Percentiles rank a stretch among this genome's conserved stretches.
Conservation (phyloP, 2,113 vertebrate genomes). For the Pedetes capensis region DNA sequence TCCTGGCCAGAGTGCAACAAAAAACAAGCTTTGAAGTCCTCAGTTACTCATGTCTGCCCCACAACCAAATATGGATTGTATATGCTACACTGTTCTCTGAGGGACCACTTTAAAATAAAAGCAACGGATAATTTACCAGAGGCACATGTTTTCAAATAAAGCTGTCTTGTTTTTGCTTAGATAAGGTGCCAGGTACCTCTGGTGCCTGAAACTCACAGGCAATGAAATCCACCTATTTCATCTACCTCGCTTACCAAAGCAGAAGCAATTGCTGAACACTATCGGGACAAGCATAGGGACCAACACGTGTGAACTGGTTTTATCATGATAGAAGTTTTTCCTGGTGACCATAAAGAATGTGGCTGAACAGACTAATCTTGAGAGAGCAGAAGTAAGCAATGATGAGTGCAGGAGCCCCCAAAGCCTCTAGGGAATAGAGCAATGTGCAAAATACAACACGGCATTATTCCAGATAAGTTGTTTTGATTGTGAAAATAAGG, state of each 20-base stretch:
- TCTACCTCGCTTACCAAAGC: constrained; percentile 43
- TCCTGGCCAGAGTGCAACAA: neutral
- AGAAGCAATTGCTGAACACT: constrained; percentile 19
- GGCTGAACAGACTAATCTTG: constrained; percentile 37
- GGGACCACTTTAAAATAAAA: constrained; percentile 50
- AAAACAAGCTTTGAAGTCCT: constrained; percentile 23
- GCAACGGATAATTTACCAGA: constrained; percentile 54
- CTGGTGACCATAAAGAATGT: constrained; percentile 45
- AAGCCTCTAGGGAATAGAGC: constrained; percentile 82
- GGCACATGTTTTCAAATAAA: constrained; percentile 62
- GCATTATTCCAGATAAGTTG: constrained; percentile 77
- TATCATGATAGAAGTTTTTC: constrained; percentile 50
- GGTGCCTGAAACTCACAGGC: constrained; percentile 57
- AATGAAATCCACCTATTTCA: constrained; percentile 23
- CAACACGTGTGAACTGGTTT: constrained; percentile 29
- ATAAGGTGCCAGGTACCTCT: constrained; percentile 62
- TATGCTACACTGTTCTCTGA: neutral
- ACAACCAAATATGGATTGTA: neutral
- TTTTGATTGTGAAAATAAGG: constrained; percentile 70
- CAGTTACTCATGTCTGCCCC: neutral
- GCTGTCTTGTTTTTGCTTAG: constrained; percentile 24
- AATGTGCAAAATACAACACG: constrained; percentile 78
- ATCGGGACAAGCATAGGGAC: constrained; percentile 30
- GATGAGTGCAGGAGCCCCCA: constrained; percentile 71
- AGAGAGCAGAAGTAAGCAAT: constrained; percentile 82